Base-by-base conservation (phyloP, 2,888 invertebrate genomes). In the Prosopocoilus inquinatus region DNA sequence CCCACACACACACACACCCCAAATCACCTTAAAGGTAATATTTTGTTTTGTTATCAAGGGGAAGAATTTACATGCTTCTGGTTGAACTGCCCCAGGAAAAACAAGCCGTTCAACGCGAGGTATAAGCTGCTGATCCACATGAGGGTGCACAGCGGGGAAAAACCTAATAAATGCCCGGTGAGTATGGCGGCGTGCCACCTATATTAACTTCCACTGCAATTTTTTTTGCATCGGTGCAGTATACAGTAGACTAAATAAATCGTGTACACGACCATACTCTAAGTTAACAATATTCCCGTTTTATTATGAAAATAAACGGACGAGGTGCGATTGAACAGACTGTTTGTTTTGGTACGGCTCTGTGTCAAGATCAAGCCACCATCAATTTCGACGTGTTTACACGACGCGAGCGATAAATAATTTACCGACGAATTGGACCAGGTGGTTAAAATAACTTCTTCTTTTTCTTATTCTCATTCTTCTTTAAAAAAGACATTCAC, bases 41-140 rank as follows among this genome's bases (percentile, higher is more conserved):
- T 33, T 35, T 53, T 55, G 44, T 38, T 16, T 28, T 28, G 5
- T 3, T n/a, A 4, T n/a, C 13, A 62, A 84, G 87, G 88, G 9
- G 88, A 96, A 66, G 93, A 94, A 66, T 97, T 96, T 77, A 89
- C 94, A 33, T 98, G 97, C 70, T 85, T 90, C 44, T 98, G 97
- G 97, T 81, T 86, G 53, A 91, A 91, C n/a, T 98, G 98, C 76
- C 90, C 92, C 0, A 80, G 96, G 50, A 85, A 90, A 61, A 86
- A 89, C 11, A 87, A 94, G 53, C 96, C 96, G 0, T 98, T 98
- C 80, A 97, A 98, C 78, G 98, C 98, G 0, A 85, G 97, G 63
- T 99, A 99, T 81, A 99, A 98, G 77, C 81, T 99, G 41, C 85
- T 97, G 38, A 98, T 92, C 49, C 96, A 97, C 73, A 96, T 98